Base-by-base conservation (phyloP, 2,888 invertebrate genomes). In the Temnothorax ravouxi region DNA sequence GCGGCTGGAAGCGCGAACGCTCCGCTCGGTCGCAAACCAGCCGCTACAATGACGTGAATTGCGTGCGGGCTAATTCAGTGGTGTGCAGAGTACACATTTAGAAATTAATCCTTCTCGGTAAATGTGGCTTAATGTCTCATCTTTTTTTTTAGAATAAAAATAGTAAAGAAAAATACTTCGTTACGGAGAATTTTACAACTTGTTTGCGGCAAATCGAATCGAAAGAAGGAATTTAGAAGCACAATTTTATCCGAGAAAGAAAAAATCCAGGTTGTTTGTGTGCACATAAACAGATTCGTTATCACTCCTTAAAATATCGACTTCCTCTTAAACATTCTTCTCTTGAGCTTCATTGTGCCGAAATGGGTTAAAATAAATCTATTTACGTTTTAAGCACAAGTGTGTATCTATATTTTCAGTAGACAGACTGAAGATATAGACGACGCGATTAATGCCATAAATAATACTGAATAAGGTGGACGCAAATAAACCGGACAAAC, bases 11-110 rank as follows among this genome's bases (percentile, higher is more conserved):
- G 77, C 84, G 77, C 38, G 44, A 72, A 80, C 18, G 59, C 21
- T 72, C 21, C 59, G 13, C 50, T 59, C 80, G 56, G 11, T 75
- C 67, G 44, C 44, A 84, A 81, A 71, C 81, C 84, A 81, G 64
- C 81, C 76, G 72, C 72, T 82, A 79, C 84, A 86, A 88, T 86
- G 83, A 83, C 82, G 34, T 64, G 86, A 71, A 86, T 83, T 64
- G 86, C 75, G 69, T 44, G 62, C 76, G 72, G 34, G 34, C 61
- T 61, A 69, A 80, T 74, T 52, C 61, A 74, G 25, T 15, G 38
- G 47, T 44, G 21, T 44, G 15, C 44, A n/a, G 13, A 66, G 8
- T 54, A 8, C 15, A 18, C 41, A 54, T 71, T 56, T 56, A 4
- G 41, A 13, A 41, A 29, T 74, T 59, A 59, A 74, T 74, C 21